Conservation (phyloP, 1,140 invertebrate genomes). For the Nephila pilipes region DNA sequence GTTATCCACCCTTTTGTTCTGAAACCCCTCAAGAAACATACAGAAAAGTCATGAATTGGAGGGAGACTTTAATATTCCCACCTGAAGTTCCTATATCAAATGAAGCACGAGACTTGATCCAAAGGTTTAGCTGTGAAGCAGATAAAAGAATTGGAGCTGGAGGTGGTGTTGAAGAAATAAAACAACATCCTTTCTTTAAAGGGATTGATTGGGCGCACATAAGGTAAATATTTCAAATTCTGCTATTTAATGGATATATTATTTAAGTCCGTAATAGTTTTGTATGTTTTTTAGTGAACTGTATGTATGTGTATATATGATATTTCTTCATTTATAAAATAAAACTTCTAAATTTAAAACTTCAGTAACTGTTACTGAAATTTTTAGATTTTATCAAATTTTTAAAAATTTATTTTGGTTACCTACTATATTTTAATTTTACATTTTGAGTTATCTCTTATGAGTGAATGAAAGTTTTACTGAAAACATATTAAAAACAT, state of each 20-base stretch:
- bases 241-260: background rate
- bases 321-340: too few relatives aligned
- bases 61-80: slow-evolving; percentile 98
- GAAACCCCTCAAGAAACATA: slow-evolving; percentile 99
- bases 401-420: too few relatives aligned
- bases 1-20: slow-evolving; percentile 99
- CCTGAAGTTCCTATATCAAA: slow-evolving; percentile 99
- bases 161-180: slow-evolving; percentile 83
- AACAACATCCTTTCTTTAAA: slow-evolving; percentile 84
- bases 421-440: too few relatives aligned
- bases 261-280: too few relatives aligned
- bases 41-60: slow-evolving; percentile 99
- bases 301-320: too few relatives aligned
- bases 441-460: too few relatives aligned
- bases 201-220: slow-evolving; percentile 90
- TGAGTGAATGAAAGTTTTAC: too few relatives aligned
- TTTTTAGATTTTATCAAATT: too few relatives aligned
- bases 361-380: too few relatives aligned
- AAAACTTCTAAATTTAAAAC: too few relatives aligned
- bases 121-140: slow-evolving; percentile 94
- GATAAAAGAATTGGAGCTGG: slow-evolving; percentile 87
- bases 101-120: slow-evolving; percentile 83
- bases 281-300: too few relatives aligned
- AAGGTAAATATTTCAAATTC: slow-evolving; percentile 80
- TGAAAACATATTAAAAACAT: too few relatives aligned